Conservation (phyloP, 2,797 vertebrate species). For the Borostomias antarcticus region DNA sequence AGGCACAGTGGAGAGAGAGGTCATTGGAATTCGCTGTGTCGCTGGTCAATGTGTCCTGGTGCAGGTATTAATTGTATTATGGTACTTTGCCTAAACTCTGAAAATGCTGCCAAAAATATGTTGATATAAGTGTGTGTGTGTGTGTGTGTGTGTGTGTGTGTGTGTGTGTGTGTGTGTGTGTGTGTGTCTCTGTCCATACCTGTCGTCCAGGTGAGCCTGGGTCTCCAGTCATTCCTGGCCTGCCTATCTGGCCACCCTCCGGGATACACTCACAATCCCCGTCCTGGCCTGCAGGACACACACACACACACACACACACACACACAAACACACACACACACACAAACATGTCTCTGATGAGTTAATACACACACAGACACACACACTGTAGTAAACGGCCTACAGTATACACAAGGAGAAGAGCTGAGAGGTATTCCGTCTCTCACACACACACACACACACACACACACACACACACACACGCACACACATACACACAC, state of each 20-base stretch:
- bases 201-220: constrained; percentile 45
- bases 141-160: too few species aligned
- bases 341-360: not conserved
- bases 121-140: too few species aligned
- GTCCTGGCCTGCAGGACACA: constrained; percentile 46
- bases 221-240: constrained; percentile 56
- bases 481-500: not conserved
- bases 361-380: not conserved
- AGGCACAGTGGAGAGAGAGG: not conserved
- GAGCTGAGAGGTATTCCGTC: too few species aligned
- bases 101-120: too few species aligned
- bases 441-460: constrained; percentile 8
- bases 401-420: too few species aligned
- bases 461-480: not conserved
- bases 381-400: too few species aligned
- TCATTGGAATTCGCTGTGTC: not conserved
- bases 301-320: not conserved
- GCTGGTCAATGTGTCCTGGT: too few species aligned
- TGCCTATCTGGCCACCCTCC: constrained; percentile 24
- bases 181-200: too few species aligned
- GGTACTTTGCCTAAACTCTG: not conserved
- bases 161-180: too few species aligned
- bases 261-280: constrained; percentile 50
- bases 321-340: not conserved
- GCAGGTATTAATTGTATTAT: not conserved